Evolutionary conservation across 2,113 vertebrate genomes (phyloP).

Genomic region (Nycticorax nycticorax): DNA sequence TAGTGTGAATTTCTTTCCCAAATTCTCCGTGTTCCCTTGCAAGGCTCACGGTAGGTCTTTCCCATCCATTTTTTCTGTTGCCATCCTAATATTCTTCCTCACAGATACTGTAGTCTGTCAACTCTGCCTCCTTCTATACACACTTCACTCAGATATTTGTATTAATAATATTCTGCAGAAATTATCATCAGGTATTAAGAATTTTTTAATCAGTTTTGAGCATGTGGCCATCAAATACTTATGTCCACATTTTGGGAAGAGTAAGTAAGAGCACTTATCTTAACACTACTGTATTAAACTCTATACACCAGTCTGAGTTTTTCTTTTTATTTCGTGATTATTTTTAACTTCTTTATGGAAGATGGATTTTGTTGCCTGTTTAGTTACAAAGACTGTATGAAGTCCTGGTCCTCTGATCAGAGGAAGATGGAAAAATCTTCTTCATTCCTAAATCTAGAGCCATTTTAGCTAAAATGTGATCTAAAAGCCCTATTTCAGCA

Average conservation of each 20-base stretch:
- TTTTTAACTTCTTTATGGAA: neutral
- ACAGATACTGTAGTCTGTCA: neutral
- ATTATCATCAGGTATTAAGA: neutral
- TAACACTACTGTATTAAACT: neutral
- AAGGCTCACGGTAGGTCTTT: neutral
- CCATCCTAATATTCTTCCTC: neutral
- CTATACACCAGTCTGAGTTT: neutral
- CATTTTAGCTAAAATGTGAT: neutral
- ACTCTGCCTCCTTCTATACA: neutral
- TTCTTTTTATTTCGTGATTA: neutral
- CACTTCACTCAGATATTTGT: neutral
- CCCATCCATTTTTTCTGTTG: neutral
- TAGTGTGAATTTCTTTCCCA: neutral
- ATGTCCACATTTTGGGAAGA: neutral
- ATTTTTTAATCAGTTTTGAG: neutral
- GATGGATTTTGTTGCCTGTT: neutral
- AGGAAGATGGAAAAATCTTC: neutral
- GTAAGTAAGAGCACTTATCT: neutral
- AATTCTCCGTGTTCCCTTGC: neutral
- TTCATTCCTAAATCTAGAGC: neutral
- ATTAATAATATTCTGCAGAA: neutral
- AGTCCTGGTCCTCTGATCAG: neutral
- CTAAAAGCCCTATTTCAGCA: neutral
- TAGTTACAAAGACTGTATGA: neutral
- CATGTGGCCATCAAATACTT: neutral